Conservation (phyloP, 2,888 invertebrate genomes). For the Drosophila nr. perissopoda region DNA sequence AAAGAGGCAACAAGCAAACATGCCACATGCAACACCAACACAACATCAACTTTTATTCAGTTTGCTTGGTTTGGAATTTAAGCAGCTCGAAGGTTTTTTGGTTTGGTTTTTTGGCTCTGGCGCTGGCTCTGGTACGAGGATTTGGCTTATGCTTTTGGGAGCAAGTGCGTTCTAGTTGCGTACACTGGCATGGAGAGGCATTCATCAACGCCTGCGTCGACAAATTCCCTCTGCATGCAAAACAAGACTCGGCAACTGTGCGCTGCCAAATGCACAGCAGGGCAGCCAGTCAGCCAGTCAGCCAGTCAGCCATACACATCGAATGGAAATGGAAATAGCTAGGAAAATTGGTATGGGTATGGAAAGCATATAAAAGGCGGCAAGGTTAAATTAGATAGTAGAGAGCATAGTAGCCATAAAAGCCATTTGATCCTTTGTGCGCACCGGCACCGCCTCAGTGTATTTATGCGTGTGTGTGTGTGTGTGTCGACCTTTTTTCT, state of each 20-base stretch:
- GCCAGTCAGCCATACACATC: conserved; percentile 24
- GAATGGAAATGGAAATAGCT: conserved; percentile 2
- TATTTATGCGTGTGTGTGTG: background rate
- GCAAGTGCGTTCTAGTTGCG: conserved; percentile 53
- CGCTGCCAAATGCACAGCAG: conserved; percentile 63
- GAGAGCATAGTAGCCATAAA: conserved; percentile 47
- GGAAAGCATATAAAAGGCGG: conserved; percentile 57
- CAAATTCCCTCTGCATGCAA: conserved; percentile 65
- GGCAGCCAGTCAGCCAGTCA: conserved; percentile 42
- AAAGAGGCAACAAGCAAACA: conserved; percentile 72
- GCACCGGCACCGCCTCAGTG: conserved; percentile 34
- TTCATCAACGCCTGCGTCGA: conserved; percentile 71
- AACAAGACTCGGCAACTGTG: conserved; percentile 42
- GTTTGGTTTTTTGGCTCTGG: conserved; percentile 25
- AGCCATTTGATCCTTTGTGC: conserved; percentile 74
- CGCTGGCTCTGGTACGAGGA: conserved; percentile 1
- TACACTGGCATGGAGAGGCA: conserved; percentile 44
- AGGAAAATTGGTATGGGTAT: background rate
- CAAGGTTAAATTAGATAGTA: conserved; percentile 73
- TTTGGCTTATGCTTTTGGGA: conserved; percentile 28
- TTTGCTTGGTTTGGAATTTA: conserved; percentile 57
- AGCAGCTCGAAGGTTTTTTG: conserved; percentile 43
- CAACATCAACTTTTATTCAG: conserved; percentile 51
- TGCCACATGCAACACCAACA: conserved; percentile 67
- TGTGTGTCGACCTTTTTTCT: conserved; percentile 51